Evolutionary conservation across 2,888 invertebrate species (phyloP).

Genomic region (Oasisia sp.): DNA sequence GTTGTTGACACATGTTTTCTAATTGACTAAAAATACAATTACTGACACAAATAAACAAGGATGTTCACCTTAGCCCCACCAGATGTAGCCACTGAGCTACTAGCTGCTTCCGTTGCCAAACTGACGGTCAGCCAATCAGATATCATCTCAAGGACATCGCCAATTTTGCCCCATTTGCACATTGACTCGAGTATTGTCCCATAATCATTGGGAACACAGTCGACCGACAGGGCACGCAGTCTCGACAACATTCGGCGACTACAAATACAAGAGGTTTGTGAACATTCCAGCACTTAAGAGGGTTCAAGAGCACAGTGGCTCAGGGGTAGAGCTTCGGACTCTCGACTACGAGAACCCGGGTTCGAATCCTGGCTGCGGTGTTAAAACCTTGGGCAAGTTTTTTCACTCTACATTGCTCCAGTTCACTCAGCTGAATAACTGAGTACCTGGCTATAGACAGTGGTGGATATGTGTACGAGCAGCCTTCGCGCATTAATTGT

Average conservation of each 20-base stretch:
- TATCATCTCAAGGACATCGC: slow-evolving; percentile 50
- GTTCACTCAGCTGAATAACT: no score
- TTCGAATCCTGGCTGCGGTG: no score
- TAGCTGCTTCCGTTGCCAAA: neutral
- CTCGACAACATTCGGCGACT: slow-evolving; percentile 51
- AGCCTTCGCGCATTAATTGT: no score
- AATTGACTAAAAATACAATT: neutral
- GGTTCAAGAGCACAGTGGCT: no score
- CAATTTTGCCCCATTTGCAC: slow-evolving; percentile 50
- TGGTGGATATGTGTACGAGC: no score
- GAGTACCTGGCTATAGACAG: no score
- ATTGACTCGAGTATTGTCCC: slow-evolving; percentile 47
- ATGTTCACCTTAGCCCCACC: neutral
- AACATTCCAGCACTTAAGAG: neutral
- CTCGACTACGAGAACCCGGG: no score
- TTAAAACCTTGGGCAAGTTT: no score
- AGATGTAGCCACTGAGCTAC: neutral
- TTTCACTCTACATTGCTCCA: no score
- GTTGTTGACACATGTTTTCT: neutral
- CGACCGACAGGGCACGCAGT: slow-evolving; percentile 45
- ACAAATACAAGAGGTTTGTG: slow-evolving; percentile 33
- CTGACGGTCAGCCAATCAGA: slow-evolving; percentile 47
- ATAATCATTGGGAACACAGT: slow-evolving; percentile 44
- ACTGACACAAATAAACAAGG: neutral
- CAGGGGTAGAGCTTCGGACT: no score